These are phyloP conservation scores for Myiozetetes cayanensis DNA, from an alignment of 2,113 vertebrate genomes.

Conservation along the genomic window DNA sequence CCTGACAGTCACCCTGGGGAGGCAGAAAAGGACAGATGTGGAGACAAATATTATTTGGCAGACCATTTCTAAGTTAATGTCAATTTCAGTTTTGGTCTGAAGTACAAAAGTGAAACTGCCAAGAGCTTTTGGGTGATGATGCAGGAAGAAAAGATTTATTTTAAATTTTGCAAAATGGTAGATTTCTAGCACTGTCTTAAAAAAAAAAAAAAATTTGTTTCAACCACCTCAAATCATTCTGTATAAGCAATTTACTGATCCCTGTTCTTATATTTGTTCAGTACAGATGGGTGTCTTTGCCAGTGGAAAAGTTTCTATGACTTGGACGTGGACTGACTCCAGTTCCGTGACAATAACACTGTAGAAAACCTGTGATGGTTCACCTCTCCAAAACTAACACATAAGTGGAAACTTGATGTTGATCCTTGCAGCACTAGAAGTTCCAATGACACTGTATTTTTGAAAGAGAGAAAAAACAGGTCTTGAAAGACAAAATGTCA, in stretches of 20 bases:
- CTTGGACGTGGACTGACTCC: not conserved
- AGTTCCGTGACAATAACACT: not conserved
- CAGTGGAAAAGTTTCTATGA: not conserved
- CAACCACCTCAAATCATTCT: fast-evolving
- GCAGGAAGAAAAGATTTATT: not conserved
- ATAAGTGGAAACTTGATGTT: not conserved
- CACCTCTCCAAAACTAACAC: not conserved
- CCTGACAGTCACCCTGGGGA: not conserved
- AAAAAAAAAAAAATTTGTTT: not conserved
- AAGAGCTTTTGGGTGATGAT: not conserved
- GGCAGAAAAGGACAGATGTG: not conserved
- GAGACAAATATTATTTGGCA: not conserved
- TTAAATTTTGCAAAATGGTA: not conserved
- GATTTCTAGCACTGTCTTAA: not conserved
- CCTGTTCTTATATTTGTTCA: not conserved
- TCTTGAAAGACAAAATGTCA: not conserved
- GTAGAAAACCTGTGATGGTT: not conserved
- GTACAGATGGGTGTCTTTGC: not conserved
- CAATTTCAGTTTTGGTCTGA: conserved; percentile 1
- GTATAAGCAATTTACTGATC: not conserved
- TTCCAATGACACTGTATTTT: not conserved
- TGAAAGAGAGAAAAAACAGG: not conserved
- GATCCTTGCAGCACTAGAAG: not conserved
- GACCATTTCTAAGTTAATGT: not conserved
- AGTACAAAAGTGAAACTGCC: not conserved